Evolutionary conservation across 2,113 vertebrate species (phyloP).

Genomic region (Ailuropoda melanoleuca): DNA sequence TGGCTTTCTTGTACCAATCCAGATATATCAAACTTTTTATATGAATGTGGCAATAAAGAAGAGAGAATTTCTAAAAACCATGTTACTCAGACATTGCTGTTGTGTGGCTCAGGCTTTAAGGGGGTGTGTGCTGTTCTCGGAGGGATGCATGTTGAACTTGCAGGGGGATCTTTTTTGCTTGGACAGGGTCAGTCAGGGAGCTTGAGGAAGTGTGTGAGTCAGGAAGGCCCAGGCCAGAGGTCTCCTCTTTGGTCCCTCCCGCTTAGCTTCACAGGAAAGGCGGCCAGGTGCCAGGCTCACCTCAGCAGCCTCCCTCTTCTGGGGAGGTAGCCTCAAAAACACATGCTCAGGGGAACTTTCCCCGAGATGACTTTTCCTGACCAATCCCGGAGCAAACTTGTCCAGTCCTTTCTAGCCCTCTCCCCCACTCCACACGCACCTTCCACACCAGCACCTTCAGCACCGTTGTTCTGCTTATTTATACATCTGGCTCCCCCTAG

Average conservation of each 20-base stretch:
- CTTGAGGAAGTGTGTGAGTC: neutral
- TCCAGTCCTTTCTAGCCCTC: neutral
- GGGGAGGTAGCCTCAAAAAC: neutral
- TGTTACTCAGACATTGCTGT: neutral
- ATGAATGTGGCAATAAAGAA: slow-evolving; percentile 83
- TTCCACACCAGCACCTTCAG: neutral
- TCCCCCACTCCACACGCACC: neutral
- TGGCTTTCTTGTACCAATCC: slow-evolving; percentile 76
- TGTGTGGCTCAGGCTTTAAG: neutral
- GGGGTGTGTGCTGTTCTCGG: neutral
- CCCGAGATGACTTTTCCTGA: neutral
- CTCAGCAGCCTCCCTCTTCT: neutral
- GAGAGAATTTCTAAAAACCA: slow-evolving; percentile 67
- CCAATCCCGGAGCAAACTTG: neutral
- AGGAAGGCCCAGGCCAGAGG: neutral
- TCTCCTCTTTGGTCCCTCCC: neutral
- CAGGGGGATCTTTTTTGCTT: neutral
- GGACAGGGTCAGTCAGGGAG: neutral
- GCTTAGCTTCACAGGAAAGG: neutral
- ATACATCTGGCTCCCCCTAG: slow-evolving; percentile 63
- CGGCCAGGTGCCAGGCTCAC: too few species aligned
- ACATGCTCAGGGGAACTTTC: neutral
- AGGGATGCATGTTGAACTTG: neutral
- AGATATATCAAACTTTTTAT: slow-evolving; percentile 73
- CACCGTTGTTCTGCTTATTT: neutral